Evolutionary conservation across 2,113 vertebrate species (phyloP).

Genomic region (Morone chrysops): DNA sequence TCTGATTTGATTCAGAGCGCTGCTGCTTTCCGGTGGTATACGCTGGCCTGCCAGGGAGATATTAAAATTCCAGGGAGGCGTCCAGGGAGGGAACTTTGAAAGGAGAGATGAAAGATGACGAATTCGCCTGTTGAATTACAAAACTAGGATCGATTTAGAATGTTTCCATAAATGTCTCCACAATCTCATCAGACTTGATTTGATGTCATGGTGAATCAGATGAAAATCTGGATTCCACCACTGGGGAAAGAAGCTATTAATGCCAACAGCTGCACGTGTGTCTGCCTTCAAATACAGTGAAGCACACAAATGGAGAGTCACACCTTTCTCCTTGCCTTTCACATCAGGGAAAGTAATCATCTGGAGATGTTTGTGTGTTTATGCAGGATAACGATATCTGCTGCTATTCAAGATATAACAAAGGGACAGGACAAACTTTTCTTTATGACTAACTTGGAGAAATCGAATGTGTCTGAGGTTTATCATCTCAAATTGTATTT

Average conservation of each 20-base stretch:
- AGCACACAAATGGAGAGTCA: slow-evolving; percentile 37
- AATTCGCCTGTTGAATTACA: slow-evolving; percentile 78
- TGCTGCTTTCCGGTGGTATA: slow-evolving; percentile 59
- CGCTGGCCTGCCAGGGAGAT: slow-evolving; percentile 50
- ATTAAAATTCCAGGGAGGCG: slow-evolving; percentile 78
- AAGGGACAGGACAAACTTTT: slow-evolving; percentile 15
- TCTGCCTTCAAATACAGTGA: slow-evolving; percentile 40
- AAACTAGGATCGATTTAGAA: slow-evolving; percentile 77
- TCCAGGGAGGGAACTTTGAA: slow-evolving; percentile 74
- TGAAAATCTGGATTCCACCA: slow-evolving; percentile 71
- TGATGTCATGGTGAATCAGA: slow-evolving; percentile 75
- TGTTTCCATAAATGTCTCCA: slow-evolving; percentile 80
- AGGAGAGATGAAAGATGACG: slow-evolving; percentile 78
- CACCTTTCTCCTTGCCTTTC: slow-evolving; percentile 47
- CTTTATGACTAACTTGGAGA: neutral
- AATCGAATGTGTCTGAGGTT: neutral
- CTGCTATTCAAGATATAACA: slow-evolving; percentile 21
- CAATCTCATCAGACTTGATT: slow-evolving; percentile 76
- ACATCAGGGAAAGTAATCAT: slow-evolving; percentile 42
- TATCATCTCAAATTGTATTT: slow-evolving; percentile 35
- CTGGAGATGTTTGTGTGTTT: slow-evolving; percentile 24
- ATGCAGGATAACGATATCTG: slow-evolving; percentile 25
- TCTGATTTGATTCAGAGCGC: slow-evolving; percentile 74
- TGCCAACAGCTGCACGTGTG: slow-evolving; percentile 68
- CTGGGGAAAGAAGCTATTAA: slow-evolving; percentile 65